Percentiles rank a stretch among this genome's conserved stretches.
These are phyloP conservation scores for Ophraella communa DNA, from an alignment of 2,888 invertebrate genomes.

Conservation along the genomic window DNA sequence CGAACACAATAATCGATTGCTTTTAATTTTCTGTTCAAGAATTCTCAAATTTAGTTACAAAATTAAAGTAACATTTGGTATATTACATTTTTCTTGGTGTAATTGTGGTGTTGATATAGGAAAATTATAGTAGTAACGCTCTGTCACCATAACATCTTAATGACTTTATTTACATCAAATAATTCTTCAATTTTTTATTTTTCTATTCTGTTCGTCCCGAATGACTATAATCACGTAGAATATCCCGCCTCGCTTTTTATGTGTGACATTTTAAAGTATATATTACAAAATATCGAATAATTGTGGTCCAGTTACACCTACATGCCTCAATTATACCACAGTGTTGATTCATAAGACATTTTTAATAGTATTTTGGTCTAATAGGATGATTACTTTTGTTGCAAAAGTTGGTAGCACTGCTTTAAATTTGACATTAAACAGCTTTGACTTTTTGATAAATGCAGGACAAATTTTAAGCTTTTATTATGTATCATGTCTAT, in stretches of 20 bases:
- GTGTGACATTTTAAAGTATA: slow-evolving; percentile 33
- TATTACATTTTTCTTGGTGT: neutral
- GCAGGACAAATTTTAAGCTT: too few species aligned
- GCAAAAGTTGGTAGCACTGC: too few species aligned
- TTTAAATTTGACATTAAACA: too few species aligned
- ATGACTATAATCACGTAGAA: slow-evolving; percentile 34
- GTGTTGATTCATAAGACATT: too few species aligned
- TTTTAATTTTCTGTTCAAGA: neutral
- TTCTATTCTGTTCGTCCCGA: slow-evolving; percentile 23
- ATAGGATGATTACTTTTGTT: too few species aligned
- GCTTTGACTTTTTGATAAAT: too few species aligned
- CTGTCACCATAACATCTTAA: slow-evolving; percentile 17
- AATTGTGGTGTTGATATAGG: slow-evolving; percentile 6
- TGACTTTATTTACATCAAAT: slow-evolving; percentile 30
- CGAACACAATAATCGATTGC: neutral
- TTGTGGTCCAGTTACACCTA: too few species aligned
- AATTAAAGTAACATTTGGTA: too few species aligned
- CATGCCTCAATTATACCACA: too few species aligned
- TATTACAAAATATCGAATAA: too few species aligned
- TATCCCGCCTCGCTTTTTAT: slow-evolving; percentile 34
- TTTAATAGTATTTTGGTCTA: too few species aligned
- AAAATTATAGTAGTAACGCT: slow-evolving; percentile 20
- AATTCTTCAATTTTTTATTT: slow-evolving; percentile 20
- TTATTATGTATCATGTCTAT: too few species aligned
- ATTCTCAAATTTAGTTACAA: slow-evolving; percentile 1